Conservation (phyloP, 2,888 invertebrate species). For the Cephus nigrinus region DNA sequence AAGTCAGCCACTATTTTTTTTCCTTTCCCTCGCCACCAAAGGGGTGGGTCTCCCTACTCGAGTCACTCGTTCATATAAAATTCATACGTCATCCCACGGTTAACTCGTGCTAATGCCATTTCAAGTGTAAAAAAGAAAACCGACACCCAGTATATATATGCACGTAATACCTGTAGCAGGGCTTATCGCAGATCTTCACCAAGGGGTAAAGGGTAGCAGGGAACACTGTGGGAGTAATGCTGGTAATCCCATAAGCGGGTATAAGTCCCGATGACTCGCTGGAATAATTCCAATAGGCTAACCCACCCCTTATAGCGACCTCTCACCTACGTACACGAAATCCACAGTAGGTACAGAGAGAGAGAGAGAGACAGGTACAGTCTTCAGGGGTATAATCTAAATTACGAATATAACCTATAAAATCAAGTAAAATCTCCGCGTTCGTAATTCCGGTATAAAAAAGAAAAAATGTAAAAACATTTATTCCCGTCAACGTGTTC, state of each 20-base stretch:
- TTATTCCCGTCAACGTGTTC: neutral
- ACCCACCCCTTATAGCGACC: slow-evolving; percentile 28
- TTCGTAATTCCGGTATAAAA: too few species aligned
- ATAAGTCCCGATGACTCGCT: slow-evolving; percentile 60
- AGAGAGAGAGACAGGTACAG: neutral
- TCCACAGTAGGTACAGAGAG: too few species aligned
- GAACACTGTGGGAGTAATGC: slow-evolving; percentile 48
- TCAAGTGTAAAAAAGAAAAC: neutral
- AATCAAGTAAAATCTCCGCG: neutral
- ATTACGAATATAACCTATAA: neutral
- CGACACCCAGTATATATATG: neutral
- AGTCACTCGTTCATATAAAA: neutral
- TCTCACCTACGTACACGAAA: neutral
- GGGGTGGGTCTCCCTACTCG: neutral
- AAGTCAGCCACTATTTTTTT: neutral
- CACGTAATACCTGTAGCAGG: slow-evolving; percentile 32
- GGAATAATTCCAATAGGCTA: slow-evolving; percentile 56
- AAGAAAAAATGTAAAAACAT: neutral
- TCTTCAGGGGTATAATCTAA: neutral
- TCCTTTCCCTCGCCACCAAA: neutral
- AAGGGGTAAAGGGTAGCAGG: slow-evolving; percentile 34
- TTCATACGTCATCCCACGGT: neutral
- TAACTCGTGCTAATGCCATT: neutral
- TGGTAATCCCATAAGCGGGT: slow-evolving; percentile 61
- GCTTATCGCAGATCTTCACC: slow-evolving; percentile 37